Percentiles rank a stretch among this genome's conserved stretches.
Conservation (phyloP, 2,888 invertebrate species). For the Dromius quadrimaculatus region DNA sequence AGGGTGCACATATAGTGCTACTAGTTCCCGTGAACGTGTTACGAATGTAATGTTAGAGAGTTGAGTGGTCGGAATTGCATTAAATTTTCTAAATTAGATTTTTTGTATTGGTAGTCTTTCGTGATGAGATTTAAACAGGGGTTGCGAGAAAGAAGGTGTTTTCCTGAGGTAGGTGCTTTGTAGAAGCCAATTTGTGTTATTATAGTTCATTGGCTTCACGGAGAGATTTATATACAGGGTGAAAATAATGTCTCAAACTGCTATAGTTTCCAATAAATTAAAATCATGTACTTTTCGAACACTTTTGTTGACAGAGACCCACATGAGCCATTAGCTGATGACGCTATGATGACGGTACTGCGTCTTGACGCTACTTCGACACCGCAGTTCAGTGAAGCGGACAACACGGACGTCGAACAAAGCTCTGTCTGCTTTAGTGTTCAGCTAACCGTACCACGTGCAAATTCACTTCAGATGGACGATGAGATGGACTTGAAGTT, state of each 20-base stretch:
- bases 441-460: background rate
- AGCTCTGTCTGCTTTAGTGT: conserved; percentile 5
- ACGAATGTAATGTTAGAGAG: conserved; percentile 21
- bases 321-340: conserved; percentile 56
- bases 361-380: conserved; percentile 1
- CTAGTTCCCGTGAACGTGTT: conserved; percentile 37
- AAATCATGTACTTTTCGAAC: no score
- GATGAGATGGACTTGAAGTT: background rate
- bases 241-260: no score
- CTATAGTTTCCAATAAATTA: no score
- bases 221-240: no score
- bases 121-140: conserved; percentile 29
- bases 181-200: no score
- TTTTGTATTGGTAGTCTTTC: conserved; percentile 28
- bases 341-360: conserved; percentile 43
- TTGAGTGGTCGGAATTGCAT: conserved; percentile 33
- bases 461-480: background rate
- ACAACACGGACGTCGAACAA: conserved; percentile 2
- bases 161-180: no score
- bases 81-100: conserved; percentile 41
- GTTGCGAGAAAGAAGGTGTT: background rate
- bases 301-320: no score
- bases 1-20: conserved; percentile 25
- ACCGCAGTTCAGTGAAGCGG: conserved; percentile 44
- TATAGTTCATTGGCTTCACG: no score